Conservation (phyloP, 2,888 invertebrate species). For the Acheta domesticus region DNA sequence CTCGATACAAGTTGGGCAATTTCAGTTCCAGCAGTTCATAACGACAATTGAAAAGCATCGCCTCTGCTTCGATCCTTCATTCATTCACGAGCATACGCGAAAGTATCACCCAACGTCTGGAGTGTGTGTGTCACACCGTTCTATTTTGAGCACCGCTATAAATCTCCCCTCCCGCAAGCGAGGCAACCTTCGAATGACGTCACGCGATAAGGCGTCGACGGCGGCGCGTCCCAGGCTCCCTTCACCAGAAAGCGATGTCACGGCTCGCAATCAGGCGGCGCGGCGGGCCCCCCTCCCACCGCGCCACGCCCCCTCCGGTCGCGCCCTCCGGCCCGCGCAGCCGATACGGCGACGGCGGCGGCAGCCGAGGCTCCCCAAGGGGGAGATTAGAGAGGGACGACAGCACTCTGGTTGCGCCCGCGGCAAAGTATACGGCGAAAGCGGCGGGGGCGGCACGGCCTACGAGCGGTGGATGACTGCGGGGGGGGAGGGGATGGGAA, state of each 20-base stretch:
- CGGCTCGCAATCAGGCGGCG: background rate
- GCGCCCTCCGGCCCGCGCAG: background rate
- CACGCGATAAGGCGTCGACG: background rate
- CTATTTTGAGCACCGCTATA: background rate
- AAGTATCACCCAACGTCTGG: too few relatives aligned
- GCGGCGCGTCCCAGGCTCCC: background rate
- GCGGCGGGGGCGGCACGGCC: background rate
- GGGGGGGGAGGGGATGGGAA: background rate
- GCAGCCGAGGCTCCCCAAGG: background rate
- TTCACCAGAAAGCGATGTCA: background rate
- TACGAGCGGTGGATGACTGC: background rate
- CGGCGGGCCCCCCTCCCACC: background rate
- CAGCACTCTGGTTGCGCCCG: background rate
- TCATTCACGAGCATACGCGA: too few relatives aligned
- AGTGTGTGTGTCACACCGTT: too few relatives aligned
- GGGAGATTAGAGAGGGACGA: slow-evolving; percentile 10
- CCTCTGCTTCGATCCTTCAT: too few relatives aligned
- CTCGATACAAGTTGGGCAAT: too few relatives aligned
- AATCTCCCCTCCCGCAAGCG: background rate
- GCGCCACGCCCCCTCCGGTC: background rate
- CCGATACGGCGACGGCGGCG: background rate
- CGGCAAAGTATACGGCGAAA: background rate
- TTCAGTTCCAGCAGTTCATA: too few relatives aligned
- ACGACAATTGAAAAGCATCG: too few relatives aligned
- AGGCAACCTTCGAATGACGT: background rate